phyloP scores from a whole-genome alignment of 2,797 vertebrate species.

The Sebastes hubbsi region DNA sequence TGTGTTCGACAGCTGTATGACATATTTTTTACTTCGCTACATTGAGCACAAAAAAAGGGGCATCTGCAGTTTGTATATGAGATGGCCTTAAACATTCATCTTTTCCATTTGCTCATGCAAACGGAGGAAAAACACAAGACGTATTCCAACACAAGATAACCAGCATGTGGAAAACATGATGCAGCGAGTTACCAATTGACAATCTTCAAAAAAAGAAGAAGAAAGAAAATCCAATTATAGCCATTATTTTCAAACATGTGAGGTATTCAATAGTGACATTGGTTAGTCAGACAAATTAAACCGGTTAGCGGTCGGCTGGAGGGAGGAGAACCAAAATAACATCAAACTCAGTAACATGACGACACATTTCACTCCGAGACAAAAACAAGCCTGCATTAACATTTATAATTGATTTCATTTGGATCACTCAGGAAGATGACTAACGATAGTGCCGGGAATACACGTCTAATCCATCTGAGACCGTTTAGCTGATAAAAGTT shows the following conservation, averaged over 20 bases:
- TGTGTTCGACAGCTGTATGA: slow-evolving; percentile 57
- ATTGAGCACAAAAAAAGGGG: not conserved
- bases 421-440: not conserved
- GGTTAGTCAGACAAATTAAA: slow-evolving; percentile 22
- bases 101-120: slow-evolving; percentile 12
- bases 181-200: slow-evolving; percentile 9
- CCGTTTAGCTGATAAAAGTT: not conserved
- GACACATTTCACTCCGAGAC: not conserved
- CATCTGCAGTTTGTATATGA: not conserved
- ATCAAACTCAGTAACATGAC: not conserved
- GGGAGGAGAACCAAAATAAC: slow-evolving; percentile 22
- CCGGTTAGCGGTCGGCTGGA: not conserved
- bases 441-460: not conserved
- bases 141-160: not conserved
- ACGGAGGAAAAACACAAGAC: not conserved
- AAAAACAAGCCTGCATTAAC: not conserved
- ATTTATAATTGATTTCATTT: not conserved
- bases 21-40: slow-evolving; percentile 15
- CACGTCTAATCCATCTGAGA: not conserved
- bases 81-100: not conserved
- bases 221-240: slow-evolving; percentile 17
- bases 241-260: slow-evolving; percentile 16
- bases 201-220: not conserved
- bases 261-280: slow-evolving; percentile 8
- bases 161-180: slow-evolving; percentile 17